These are phyloP conservation scores for Cyprinella venusta DNA, from an alignment of 2,797 vertebrate genomes.

Conservation along the genomic window DNA sequence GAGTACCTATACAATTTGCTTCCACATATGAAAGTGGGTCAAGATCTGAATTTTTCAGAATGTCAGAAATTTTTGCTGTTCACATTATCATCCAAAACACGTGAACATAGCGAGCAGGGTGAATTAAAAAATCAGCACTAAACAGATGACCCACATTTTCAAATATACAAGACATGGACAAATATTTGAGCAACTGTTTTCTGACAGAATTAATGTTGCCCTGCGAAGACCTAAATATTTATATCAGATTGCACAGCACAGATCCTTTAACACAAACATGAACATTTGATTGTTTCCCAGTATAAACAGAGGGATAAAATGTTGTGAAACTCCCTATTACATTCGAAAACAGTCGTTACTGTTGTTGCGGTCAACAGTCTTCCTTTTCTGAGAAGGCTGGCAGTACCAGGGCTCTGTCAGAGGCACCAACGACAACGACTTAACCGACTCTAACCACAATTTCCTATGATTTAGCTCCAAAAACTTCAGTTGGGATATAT, in stretches of 20 bases:
- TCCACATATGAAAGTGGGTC: neutral
- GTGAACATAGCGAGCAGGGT: neutral
- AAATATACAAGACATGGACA: neutral
- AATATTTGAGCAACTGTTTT: constrained; percentile 30
- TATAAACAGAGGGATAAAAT: constrained; percentile 30
- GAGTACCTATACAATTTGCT: neutral
- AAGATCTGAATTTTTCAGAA: neutral
- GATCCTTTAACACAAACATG: constrained; percentile 8
- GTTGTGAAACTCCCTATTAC: constrained; percentile 49
- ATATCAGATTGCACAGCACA: constrained; percentile 31
- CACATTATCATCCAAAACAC: neutral
- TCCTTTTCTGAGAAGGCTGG: constrained; percentile 60
- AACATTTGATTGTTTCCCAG: constrained; percentile 33
- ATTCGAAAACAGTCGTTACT: constrained; percentile 61
- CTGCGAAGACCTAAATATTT: constrained; percentile 36
- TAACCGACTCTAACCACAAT: constrained; percentile 58
- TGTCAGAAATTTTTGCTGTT: neutral
- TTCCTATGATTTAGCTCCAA: constrained; percentile 51
- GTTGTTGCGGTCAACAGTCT: constrained; percentile 76
- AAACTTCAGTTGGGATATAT: constrained; percentile 8
- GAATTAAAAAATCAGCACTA: neutral
- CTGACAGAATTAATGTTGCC: constrained; percentile 7
- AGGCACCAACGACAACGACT: constrained; percentile 34
- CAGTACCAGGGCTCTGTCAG: constrained; percentile 57
- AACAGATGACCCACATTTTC: neutral